A percentile compares a stretch with the other conserved stretches of the same genome.
phyloP scores from a whole-genome alignment of 2,797 vertebrate genomes.

The Triplophysa yarkandensis region DNA sequence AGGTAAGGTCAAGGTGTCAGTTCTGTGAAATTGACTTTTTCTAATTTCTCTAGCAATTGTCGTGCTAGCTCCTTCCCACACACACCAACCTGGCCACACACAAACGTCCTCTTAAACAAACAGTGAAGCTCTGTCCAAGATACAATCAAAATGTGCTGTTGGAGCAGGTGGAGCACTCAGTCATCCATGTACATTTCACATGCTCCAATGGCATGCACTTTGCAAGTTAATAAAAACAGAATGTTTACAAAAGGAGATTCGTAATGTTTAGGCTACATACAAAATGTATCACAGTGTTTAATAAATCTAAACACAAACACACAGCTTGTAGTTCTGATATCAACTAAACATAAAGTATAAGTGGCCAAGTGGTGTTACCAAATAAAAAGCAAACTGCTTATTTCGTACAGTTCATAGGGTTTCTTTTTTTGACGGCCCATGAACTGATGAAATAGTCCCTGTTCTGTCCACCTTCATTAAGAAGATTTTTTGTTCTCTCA shows the following conservation, averaged over 20 bases:
- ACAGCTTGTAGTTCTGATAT: neutral
- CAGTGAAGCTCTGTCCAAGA: slow-evolving; percentile 22
- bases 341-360: neutral
- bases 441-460: neutral
- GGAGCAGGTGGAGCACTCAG: slow-evolving; percentile 71
- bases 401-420: slow-evolving; percentile 9
- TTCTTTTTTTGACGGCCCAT: neutral
- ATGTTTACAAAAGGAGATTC: neutral
- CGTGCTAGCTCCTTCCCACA: slow-evolving; percentile 33
- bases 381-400: too few species aligned
- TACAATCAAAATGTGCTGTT: slow-evolving; percentile 26
- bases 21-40: slow-evolving; percentile 8
- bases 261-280: neutral
- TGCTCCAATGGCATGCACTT: slow-evolving; percentile 55
- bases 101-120: neutral
- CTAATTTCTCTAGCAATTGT: slow-evolving; percentile 23
- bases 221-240: neutral
- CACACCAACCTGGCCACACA: slow-evolving; percentile 8
- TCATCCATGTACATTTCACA: slow-evolving; percentile 62
- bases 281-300: too few species aligned
- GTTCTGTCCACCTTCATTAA: neutral
- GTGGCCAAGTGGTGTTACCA: neutral
- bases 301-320: neutral
- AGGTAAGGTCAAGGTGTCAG: neutral
- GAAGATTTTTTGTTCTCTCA: neutral